Evolutionary conservation across 2,797 vertebrate genomes (phyloP).

Genomic region (Sphenodon punctatus): DNA sequence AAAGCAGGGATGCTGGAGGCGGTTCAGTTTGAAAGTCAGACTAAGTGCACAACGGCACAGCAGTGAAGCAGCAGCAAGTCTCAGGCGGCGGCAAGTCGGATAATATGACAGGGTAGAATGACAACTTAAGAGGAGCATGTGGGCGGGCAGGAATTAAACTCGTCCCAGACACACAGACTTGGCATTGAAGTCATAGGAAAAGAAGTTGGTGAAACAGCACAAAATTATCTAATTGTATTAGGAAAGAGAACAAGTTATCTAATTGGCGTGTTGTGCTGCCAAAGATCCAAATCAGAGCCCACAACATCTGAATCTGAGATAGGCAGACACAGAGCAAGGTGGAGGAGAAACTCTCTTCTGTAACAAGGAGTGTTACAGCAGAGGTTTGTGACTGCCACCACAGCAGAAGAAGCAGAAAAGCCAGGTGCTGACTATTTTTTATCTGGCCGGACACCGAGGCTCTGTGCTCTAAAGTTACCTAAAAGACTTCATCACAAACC

Average conservation of each 20-base stretch:
- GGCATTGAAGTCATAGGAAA: constrained; percentile 61
- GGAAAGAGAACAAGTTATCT: constrained; percentile 62
- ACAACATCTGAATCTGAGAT: constrained; percentile 28
- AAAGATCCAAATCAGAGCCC: constrained; percentile 47
- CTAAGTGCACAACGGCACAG: constrained; percentile 3
- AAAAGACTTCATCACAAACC: not conserved
- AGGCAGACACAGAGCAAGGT: constrained; percentile 13
- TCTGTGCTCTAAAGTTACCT: not conserved
- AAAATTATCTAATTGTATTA: constrained; percentile 71
- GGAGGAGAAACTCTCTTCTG: constrained; percentile 2
- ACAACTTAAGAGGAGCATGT: constrained; percentile 69
- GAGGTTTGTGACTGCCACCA: not conserved
- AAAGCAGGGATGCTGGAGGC: constrained; percentile 33
- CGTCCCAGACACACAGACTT: constrained; percentile 61
- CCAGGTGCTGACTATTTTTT: not conserved
- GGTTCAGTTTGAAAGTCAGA: constrained; percentile 44
- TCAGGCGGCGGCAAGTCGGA: constrained; percentile 60
- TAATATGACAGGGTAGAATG: constrained; percentile 67
- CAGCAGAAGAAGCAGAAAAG: not conserved
- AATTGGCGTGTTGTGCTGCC: constrained; percentile 62
- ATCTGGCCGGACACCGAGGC: not conserved
- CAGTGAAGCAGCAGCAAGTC: constrained; percentile 36
- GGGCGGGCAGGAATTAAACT: constrained; percentile 66
- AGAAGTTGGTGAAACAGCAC: constrained; percentile 66
- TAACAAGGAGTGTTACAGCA: not conserved